phyloP scores from a whole-genome alignment of 2,797 vertebrate genomes.

The Chloroceryle inda region DNA sequence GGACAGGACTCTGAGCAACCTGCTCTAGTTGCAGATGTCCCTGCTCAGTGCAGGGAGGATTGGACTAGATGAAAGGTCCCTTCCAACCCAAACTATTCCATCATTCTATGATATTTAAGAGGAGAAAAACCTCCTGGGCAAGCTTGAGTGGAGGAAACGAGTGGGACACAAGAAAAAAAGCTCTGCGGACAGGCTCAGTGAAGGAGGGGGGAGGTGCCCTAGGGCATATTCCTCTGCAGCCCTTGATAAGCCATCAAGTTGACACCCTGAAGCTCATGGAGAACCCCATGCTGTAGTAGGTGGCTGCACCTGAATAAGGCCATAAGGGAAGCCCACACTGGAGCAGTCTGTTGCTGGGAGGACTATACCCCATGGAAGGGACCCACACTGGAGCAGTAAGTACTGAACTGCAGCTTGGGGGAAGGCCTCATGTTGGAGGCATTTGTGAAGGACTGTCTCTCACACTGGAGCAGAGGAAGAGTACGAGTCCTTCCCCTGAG shows the following conservation, averaged over 20 bases:
- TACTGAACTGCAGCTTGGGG: not conserved
- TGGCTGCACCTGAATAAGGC: not conserved
- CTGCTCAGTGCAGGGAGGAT: too few relatives aligned
- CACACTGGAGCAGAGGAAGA: not conserved
- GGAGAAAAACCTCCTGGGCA: not conserved
- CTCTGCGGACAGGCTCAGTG: not conserved
- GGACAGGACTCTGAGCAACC: not conserved
- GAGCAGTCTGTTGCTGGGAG: not conserved
- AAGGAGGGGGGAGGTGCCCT: not conserved
- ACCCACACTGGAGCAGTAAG: not conserved
- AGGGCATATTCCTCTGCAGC: not conserved
- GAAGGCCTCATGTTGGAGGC: not conserved
- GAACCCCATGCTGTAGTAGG: too few relatives aligned
- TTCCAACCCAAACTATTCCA: too few relatives aligned
- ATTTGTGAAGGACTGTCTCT: not conserved
- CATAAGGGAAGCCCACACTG: not conserved
- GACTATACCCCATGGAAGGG: not conserved
- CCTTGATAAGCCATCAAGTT: not conserved
- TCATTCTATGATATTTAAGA: not conserved
- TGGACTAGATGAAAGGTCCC: not conserved
- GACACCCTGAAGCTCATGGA: not conserved
- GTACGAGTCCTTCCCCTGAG: not conserved
- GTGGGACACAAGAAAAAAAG: not conserved
- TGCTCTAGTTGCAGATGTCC: not conserved
- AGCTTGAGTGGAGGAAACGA: not conserved